These are phyloP conservation scores for Chiloscyllium plagiosum DNA, from an alignment of 2,113 vertebrate species.

Conservation along the genomic window DNA sequence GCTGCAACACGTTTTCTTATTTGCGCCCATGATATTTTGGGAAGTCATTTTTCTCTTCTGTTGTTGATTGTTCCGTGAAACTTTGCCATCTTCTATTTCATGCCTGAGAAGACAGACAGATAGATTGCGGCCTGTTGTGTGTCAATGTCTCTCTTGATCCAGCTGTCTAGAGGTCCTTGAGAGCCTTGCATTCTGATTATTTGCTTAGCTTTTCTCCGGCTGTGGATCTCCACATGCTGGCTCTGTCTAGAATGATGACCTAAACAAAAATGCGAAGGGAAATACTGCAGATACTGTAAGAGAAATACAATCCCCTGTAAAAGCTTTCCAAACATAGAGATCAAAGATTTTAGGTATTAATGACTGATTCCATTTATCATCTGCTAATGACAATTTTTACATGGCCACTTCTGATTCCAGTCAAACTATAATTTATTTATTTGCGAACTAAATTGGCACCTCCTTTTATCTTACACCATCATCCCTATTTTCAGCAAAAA, in stretches of 20 bases:
- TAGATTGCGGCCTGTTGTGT: background rate
- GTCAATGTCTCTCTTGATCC: background rate
- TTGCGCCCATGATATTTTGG: background rate
- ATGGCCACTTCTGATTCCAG: background rate
- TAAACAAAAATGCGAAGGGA: background rate
- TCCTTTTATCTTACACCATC: no score
- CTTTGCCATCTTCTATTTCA: conserved; percentile 1
- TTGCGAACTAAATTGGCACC: background rate
- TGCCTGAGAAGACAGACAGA: background rate
- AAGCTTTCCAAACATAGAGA: background rate
- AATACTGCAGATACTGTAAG: background rate
- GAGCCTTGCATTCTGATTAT: background rate
- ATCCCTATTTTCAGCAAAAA: no score
- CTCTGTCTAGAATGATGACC: background rate
- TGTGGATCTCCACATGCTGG: background rate
- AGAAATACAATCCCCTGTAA: background rate
- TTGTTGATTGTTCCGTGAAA: background rate
- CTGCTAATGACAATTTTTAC: background rate
- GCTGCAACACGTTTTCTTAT: background rate
- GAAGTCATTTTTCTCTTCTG: background rate
- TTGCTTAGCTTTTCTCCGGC: background rate
- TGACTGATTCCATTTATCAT: background rate
- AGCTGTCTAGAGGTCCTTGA: background rate
- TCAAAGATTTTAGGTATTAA: background rate
- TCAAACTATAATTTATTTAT: background rate